A percentile compares a stretch with the other conserved stretches of the same genome.
Evolutionary conservation across 2,113 vertebrate genomes (phyloP).

Genomic region (Lepisosteus oculatus): DNA sequence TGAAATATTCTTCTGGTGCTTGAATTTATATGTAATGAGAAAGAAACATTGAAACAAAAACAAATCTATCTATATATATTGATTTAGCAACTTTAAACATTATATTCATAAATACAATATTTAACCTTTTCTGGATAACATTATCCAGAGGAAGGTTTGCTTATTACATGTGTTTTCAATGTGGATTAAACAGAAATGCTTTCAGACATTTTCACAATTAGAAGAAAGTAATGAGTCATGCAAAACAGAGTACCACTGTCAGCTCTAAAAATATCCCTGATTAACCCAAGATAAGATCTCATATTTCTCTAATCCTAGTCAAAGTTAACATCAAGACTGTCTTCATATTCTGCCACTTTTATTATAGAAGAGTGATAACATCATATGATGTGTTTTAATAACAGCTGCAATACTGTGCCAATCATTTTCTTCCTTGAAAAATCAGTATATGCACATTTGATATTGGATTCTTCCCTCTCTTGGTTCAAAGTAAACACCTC

Average conservation of each 20-base stretch:
- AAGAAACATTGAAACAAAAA: too few relatives aligned
- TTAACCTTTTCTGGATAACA: too few relatives aligned
- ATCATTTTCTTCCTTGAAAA: background rate
- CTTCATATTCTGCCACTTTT: background rate
- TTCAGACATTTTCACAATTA: too few relatives aligned
- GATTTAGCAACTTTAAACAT: too few relatives aligned
- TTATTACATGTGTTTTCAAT: too few relatives aligned
- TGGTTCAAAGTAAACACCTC: background rate
- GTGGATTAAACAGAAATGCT: too few relatives aligned
- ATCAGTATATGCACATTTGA: background rate
- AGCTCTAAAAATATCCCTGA: background rate
- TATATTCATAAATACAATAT: too few relatives aligned
- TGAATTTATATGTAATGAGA: too few relatives aligned
- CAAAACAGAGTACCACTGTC: background rate
- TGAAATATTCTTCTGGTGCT: too few relatives aligned
- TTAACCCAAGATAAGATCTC: background rate
- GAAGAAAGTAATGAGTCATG: background rate
- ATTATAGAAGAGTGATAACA: background rate
- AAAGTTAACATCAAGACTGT: background rate
- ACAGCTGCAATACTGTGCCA: background rate
- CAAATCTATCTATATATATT: too few relatives aligned
- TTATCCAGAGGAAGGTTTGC: too few relatives aligned
- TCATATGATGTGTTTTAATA: background rate
- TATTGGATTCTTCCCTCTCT: background rate
- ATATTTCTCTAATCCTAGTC: background rate